phyloP scores from a whole-genome alignment of 1,140 invertebrate species.

The Neodiprion pinetum region DNA sequence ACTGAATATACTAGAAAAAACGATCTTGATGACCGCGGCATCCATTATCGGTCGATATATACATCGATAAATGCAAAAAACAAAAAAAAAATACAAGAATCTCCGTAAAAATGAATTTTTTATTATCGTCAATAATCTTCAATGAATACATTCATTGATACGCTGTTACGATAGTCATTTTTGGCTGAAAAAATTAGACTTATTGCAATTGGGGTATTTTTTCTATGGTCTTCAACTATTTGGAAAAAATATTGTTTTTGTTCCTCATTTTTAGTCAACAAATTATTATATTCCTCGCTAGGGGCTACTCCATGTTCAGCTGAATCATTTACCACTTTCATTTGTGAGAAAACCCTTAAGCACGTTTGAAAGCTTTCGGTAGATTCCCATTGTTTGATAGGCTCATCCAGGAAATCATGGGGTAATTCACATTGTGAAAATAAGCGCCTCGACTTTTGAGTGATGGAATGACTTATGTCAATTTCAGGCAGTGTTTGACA shows the following conservation, averaged over 20 bases:
- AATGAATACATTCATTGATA: too few species aligned
- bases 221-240: conserved; percentile 14
- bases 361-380: conserved; percentile 17
- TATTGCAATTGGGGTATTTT: conserved; percentile 5
- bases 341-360: conserved; percentile 10
- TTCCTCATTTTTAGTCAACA: conserved; percentile 5
- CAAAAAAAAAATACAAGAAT: too few species aligned
- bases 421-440: conserved; percentile 10
- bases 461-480: conserved; percentile 7
- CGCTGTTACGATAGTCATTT: too few species aligned
- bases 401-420: conserved; percentile 16
- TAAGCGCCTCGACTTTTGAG: neutral
- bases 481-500: neutral
- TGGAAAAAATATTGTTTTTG: conserved; percentile 17
- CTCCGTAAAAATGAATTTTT: too few species aligned
- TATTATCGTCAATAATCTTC: too few species aligned
- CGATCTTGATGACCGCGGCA: too few species aligned
- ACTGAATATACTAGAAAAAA: too few species aligned
- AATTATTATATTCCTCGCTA: conserved; percentile 1
- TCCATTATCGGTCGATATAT: too few species aligned
- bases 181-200: too few species aligned
- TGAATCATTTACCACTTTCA: conserved; percentile 21
- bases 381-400: conserved; percentile 11
- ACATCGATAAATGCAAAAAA: too few species aligned
- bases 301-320: conserved; percentile 6